Percentiles rank a stretch among this genome's conserved stretches.
Conservation (phyloP, 2,113 vertebrate species). For the Planiliza haematocheilus region DNA sequence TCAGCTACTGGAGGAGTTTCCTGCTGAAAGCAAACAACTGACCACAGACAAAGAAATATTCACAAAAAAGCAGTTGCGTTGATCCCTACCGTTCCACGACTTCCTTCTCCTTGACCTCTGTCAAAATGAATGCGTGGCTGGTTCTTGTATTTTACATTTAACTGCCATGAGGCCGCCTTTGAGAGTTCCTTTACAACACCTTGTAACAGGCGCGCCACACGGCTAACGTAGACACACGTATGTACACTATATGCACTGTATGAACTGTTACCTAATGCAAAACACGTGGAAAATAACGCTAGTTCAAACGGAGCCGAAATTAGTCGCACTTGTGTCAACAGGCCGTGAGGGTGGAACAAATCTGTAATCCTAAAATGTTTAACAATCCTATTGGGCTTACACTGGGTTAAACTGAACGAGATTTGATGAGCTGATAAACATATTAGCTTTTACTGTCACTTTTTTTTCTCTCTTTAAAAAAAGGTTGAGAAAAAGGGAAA, state of each 20-base stretch:
- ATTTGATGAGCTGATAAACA: constrained; percentile 51
- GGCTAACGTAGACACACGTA: constrained; percentile 16
- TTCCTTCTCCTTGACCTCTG: constrained; percentile 43
- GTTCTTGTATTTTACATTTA: constrained; percentile 42
- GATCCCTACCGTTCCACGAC: constrained; percentile 13
- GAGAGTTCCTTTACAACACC: constrained; percentile 39
- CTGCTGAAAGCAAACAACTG: constrained; percentile 25
- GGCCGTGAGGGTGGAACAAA: constrained; percentile 29
- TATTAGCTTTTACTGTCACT: background rate
- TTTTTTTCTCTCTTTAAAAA: constrained; percentile 31
- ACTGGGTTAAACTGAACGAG: constrained; percentile 4
- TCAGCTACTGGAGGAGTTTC: constrained; percentile 18
- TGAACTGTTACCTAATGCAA: constrained; percentile 41
- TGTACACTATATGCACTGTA: constrained; percentile 25
- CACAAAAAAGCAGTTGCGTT: constrained; percentile 22
- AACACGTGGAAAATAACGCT: constrained; percentile 49
- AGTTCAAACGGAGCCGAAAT: constrained; percentile 40
- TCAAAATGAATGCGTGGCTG: constrained; percentile 3
- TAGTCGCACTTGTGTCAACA: constrained; percentile 43
- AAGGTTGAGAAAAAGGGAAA: constrained; percentile 22
- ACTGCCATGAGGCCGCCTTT: constrained; percentile 30
- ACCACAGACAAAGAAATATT: constrained; percentile 57
- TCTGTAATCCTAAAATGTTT: constrained; percentile 33
- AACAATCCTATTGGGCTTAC: constrained; percentile 37
- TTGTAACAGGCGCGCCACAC: constrained; percentile 44